Evolutionary conservation across 2,888 invertebrate species (phyloP), one percentile per base, ranked within the genome.

Genomic region (Ochropleura plecta): DNA sequence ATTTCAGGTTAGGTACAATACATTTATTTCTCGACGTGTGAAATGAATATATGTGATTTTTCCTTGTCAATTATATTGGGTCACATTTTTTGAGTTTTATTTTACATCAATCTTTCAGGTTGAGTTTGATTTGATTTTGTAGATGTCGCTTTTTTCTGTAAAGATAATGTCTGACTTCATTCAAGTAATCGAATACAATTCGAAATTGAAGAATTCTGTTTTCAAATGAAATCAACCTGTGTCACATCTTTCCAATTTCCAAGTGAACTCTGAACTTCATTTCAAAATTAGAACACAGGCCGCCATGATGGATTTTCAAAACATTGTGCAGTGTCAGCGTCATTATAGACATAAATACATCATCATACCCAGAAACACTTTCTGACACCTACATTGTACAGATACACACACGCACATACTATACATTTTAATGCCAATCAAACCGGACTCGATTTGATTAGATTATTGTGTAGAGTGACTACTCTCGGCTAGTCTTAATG

Each of bases 41-140:
- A 74, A 68, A 70, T 80, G 53, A 70, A 83, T 79, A 44, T 57
- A 14, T 16, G 60, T 40, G 9, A 73, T 63, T 79, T 82, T 69
- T 67, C 64, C 40, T 48, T 62, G 66, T 63, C 62, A 72, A 48
- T 80, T 69, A 57, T 81, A 70, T 67, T 63, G 16, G 30, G n/a
- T 78, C 44, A 49, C 16, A 57, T 20, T 69, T 71, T 62, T 40
- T 18, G 14, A 2, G 5, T 42, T 12, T 63, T 0, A 30, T 46
- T 48, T 76, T 48, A 16, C 18, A 7, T 64, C n/a, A 64, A 40
- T 40, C 10, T 30, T 6, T 20, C 12, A n/a, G 6, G 12, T 5
- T 53, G 14, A 48, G 0, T 16, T 65, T 16, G 0, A 48, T 42
- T 42, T 2, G 7, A 1, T 10, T 59, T 59, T n/a, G 20, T 18